These are phyloP conservation scores for Drosophila eugracilis DNA, from an alignment of 1,140 invertebrate species.

Conservation along the genomic window DNA sequence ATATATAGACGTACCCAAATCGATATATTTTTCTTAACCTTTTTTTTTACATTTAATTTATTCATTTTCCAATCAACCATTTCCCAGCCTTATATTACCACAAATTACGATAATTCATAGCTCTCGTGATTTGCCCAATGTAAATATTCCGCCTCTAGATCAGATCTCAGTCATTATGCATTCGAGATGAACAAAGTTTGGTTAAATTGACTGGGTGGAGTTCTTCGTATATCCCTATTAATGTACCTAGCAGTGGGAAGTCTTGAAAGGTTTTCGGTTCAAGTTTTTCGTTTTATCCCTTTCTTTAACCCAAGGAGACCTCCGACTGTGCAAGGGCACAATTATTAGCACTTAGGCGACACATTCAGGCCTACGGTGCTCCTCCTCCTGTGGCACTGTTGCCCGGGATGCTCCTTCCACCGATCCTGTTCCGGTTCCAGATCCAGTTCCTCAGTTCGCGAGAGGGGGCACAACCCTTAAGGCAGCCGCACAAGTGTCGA, in stretches of 20 bases:
- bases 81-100: slow-evolving; percentile 19
- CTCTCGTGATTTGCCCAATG: slow-evolving; percentile 11
- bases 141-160: slow-evolving; percentile 53
- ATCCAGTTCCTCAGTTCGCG: slow-evolving; percentile 19
- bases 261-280: slow-evolving; percentile 1
- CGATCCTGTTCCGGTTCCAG: slow-evolving; percentile 22
- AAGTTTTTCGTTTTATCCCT: slow-evolving; percentile 16
- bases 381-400: slow-evolving; percentile 13
- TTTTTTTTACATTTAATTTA: background rate
- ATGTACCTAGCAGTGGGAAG: slow-evolving; percentile 21
- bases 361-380: slow-evolving; percentile 62
- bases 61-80: background rate
- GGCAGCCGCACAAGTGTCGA: slow-evolving; percentile 77
- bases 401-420: slow-evolving; percentile 9
- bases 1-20: background rate
- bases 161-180: slow-evolving; percentile 34
- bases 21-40: background rate
- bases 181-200: slow-evolving; percentile 37
- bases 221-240: slow-evolving; percentile 3
- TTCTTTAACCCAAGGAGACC: slow-evolving; percentile 37
- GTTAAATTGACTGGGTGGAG: slow-evolving; percentile 41
- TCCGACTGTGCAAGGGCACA: slow-evolving; percentile 75
- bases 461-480: slow-evolving; percentile 69
- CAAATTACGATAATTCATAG: slow-evolving; percentile 21
- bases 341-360: slow-evolving; percentile 82